phyloP scores from a whole-genome alignment of 2,888 invertebrate genomes.

The Sarcophaga rosellei region DNA sequence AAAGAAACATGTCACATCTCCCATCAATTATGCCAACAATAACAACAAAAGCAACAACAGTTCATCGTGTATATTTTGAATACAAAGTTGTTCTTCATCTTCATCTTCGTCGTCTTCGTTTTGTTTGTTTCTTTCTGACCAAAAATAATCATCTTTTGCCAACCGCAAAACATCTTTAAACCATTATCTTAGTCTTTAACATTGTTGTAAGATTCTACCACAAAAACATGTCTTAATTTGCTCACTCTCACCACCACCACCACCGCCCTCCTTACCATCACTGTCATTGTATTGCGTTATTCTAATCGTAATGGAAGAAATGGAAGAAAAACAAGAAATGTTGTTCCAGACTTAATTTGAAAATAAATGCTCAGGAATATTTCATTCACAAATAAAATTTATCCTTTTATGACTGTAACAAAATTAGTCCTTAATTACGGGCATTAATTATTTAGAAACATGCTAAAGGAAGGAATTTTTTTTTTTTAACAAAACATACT shows the following conservation, averaged over 20 bases:
- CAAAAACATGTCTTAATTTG: conserved; percentile 44
- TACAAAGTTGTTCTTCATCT: not conserved
- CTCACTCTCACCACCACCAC: too few species aligned
- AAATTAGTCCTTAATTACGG: conserved; percentile 68
- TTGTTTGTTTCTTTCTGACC: conserved; percentile 42
- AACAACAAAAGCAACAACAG: not conserved
- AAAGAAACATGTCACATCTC: conserved; percentile 66
- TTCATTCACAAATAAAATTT: conserved; percentile 55
- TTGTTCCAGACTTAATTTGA: conserved; percentile 69
- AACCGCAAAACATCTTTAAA: conserved; percentile 62
- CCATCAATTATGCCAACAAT: conserved; percentile 56
- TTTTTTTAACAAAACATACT: conserved; percentile 55
- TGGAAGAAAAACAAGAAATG: conserved; percentile 57
- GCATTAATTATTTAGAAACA: conserved; percentile 68
- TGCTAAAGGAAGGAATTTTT: conserved; percentile 38
- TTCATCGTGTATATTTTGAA: conserved; percentile 8
- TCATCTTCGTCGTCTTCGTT: not conserved
- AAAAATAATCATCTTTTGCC: conserved; percentile 32
- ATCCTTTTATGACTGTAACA: conserved; percentile 59
- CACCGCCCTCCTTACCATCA: not conserved
- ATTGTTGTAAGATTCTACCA: conserved; percentile 42
- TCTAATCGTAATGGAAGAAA: conserved; percentile 41
- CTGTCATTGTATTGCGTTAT: conserved; percentile 32
- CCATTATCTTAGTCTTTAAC: conserved; percentile 53
- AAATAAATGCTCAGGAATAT: conserved; percentile 69